Conservation (phyloP, 1,140 invertebrate genomes). For the Drosophila quadrilineata region DNA sequence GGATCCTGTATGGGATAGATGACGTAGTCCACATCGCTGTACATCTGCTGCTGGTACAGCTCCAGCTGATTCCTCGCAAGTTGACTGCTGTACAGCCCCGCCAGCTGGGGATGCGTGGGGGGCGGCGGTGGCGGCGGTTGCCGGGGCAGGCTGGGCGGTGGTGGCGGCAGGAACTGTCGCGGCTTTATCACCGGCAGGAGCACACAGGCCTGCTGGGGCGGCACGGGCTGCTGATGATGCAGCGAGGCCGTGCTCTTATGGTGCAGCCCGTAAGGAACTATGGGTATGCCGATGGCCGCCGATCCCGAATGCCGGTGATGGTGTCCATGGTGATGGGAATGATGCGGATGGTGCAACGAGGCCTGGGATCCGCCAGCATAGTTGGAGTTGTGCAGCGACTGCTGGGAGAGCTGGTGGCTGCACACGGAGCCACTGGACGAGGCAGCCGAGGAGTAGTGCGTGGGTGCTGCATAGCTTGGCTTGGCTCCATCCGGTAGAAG, state of each 20-base stretch:
- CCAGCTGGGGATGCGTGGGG: constrained; percentile 74
- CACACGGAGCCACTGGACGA: constrained; percentile 69
- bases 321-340: not conserved
- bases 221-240: constrained; percentile 55
- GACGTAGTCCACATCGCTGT: constrained; percentile 94
- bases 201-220: constrained; percentile 80
- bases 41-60: constrained; percentile 92
- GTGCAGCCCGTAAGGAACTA: constrained; percentile 75
- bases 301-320: constrained; percentile 38
- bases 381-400: constrained; percentile 70
- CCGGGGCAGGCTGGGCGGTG: constrained; percentile 82
- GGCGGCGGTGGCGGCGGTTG: constrained; percentile 83
- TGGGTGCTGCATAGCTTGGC: constrained; percentile 83
- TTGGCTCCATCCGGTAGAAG: constrained; percentile 82
- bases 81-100: constrained; percentile 86
- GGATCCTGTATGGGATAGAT: constrained; percentile 94
- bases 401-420: constrained; percentile 68
- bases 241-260: constrained; percentile 76
- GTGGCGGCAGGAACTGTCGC: constrained; percentile 81
- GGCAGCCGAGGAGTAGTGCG: constrained; percentile 64
- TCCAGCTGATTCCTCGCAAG: constrained; percentile 90
- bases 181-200: constrained; percentile 80
- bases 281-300: constrained; percentile 73
- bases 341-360: constrained; percentile 48
- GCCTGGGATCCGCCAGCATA: constrained; percentile 65